A percentile compares a stretch with the other conserved stretches of the same genome.
Evolutionary conservation across 2,888 invertebrate genomes (phyloP).

Genomic region (Adela reaumurella): DNA sequence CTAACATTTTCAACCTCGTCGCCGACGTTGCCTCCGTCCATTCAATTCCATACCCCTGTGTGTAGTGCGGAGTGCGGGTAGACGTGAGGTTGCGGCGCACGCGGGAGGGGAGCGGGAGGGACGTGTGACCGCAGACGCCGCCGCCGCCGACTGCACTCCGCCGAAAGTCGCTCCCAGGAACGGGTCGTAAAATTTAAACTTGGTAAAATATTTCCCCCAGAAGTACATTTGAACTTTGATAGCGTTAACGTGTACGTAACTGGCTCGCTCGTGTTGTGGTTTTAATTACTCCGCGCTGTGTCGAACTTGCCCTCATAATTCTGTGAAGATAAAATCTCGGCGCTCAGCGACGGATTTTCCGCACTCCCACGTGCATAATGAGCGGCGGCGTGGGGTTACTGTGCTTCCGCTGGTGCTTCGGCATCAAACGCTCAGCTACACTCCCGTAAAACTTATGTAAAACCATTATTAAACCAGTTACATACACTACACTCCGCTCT

Average conservation of each 20-base stretch:
- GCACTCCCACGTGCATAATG: too few relatives aligned
- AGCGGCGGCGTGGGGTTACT: too few relatives aligned
- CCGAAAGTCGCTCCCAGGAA: not conserved
- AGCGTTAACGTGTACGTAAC: not conserved
- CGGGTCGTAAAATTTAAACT: not conserved
- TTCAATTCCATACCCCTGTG: too few relatives aligned
- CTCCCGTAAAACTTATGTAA: too few relatives aligned
- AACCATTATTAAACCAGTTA: too few relatives aligned
- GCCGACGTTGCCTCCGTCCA: too few relatives aligned
- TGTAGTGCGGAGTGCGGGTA: too few relatives aligned
- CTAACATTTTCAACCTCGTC: too few relatives aligned
- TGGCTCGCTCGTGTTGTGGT: not conserved
- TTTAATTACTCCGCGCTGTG: not conserved
- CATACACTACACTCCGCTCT: too few relatives aligned
- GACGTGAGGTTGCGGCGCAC: not conserved
- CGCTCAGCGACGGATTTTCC: too few relatives aligned
- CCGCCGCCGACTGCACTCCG: not conserved
- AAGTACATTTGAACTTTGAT: not conserved
- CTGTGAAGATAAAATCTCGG: not conserved
- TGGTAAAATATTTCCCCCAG: not conserved
- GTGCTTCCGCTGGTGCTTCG: too few relatives aligned
- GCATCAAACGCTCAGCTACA: too few relatives aligned
- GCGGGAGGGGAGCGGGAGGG: not conserved
- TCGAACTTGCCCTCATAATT: not conserved
- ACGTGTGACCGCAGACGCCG: not conserved